Percentiles rank a stretch among this genome's conserved stretches.
These are phyloP conservation scores for Mimas tiliae DNA, from an alignment of 2,888 invertebrate genomes.

Conservation along the genomic window DNA sequence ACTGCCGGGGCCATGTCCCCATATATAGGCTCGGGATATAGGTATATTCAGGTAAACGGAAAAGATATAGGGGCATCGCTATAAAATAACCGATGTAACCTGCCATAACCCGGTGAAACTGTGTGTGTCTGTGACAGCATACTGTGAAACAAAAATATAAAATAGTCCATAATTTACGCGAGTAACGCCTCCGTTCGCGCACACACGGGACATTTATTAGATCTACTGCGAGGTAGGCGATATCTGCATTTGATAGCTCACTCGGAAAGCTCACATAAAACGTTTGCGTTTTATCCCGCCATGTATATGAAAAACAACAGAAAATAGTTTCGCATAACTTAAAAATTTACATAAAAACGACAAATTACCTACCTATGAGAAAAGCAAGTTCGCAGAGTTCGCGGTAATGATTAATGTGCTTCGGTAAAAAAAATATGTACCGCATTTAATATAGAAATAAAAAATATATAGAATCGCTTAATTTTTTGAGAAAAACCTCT, in stretches of 20 bases:
- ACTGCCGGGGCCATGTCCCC: too few species aligned
- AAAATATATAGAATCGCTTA: too few species aligned
- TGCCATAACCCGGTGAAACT: not conserved
- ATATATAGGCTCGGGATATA: slow-evolving; percentile 44
- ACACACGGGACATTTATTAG: slow-evolving; percentile 58
- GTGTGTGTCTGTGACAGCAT: slow-evolving; percentile 18
- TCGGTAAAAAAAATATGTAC: too few species aligned
- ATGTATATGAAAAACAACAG: slow-evolving; percentile 9
- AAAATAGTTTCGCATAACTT: not conserved
- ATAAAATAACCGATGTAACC: slow-evolving; percentile 25
- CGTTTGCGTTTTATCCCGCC: slow-evolving; percentile 32
- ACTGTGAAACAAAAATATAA: slow-evolving; percentile 45
- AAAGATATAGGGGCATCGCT: slow-evolving; percentile 42
- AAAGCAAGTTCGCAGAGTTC: too few species aligned
- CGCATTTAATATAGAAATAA: too few species aligned
- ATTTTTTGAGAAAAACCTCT: not conserved
- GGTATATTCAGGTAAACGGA: slow-evolving; percentile 63
- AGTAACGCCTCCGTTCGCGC: slow-evolving; percentile 59
- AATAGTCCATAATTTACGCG: slow-evolving; percentile 57
- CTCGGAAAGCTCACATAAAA: slow-evolving; percentile 39
- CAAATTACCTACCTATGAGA: too few species aligned
- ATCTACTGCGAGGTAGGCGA: slow-evolving; percentile 50
- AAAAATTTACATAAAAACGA: not conserved
- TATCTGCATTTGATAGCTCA: slow-evolving; percentile 60
- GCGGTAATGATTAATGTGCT: too few species aligned